Conservation (phyloP, 2,888 invertebrate species). For the Theodoxus fluviatilis region DNA sequence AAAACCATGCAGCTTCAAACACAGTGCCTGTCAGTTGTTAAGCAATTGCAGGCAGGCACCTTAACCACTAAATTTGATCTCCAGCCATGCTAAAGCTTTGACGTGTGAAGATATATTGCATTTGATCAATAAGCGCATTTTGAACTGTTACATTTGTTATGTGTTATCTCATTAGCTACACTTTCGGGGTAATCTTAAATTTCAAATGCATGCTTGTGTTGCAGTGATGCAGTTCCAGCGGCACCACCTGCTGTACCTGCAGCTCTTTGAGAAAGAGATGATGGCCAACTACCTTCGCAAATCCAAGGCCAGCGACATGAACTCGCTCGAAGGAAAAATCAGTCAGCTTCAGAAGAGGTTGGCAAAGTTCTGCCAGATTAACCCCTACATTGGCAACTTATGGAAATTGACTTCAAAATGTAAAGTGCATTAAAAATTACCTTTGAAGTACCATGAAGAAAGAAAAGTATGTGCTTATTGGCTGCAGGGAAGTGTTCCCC, state of each 20-base stretch:
- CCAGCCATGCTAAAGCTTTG: no score
- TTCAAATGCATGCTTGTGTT: neutral
- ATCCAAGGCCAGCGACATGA: conserved; percentile 41
- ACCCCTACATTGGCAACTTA: neutral
- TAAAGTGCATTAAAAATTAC: neutral
- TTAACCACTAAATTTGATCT: no score
- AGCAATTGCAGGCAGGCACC: no score
- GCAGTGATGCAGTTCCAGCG: conserved; percentile 26
- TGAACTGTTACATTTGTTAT: no score
- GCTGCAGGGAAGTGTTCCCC: neutral
- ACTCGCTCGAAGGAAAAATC: conserved; percentile 45
- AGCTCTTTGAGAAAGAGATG: conserved; percentile 59
- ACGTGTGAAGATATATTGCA: no score
- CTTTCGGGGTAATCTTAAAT: no score
- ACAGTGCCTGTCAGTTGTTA: no score
- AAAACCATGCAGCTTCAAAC: no score
- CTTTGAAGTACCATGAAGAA: neutral
- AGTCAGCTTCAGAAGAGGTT: conserved; percentile 49
- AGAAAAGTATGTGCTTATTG: neutral
- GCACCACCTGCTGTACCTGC: conserved; percentile 45
- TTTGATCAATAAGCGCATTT: no score
- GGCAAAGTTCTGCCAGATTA: neutral
- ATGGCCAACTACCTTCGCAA: conserved; percentile 48
- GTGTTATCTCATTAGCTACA: no score
- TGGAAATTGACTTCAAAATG: no score